phyloP scores from a whole-genome alignment of 2,797 vertebrate species.

The Siniperca undulata region DNA sequence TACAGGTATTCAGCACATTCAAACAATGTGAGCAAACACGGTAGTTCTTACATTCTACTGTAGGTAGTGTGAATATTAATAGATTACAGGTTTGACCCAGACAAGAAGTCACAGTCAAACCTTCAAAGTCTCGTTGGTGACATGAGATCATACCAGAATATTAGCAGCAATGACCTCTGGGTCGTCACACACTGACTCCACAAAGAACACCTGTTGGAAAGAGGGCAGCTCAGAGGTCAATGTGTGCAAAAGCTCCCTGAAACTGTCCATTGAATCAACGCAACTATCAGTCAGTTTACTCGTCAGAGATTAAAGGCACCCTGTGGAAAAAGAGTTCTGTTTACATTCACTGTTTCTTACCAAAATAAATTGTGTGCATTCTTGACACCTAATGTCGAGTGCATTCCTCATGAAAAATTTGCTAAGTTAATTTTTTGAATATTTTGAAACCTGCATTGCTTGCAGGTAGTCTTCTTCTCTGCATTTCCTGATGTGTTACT shows the following conservation, averaged over 20 bases:
- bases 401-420: not conserved
- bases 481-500: not conserved
- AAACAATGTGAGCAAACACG: conserved; percentile 6
- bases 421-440: not conserved
- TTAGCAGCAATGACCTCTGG: conserved; percentile 98
- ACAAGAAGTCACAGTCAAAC: conserved; percentile 19
- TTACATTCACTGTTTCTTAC: not conserved
- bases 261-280: not conserved
- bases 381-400: not conserved
- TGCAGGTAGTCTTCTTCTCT: too few relatives aligned
- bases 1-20: conserved; percentile 42
- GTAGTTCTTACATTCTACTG: conserved; percentile 13
- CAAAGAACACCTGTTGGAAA: conserved; percentile 93
- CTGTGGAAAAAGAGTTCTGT: not conserved
- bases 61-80: conserved; percentile 50
- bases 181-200: conserved; percentile 98
- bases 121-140: not conserved
- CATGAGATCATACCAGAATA: conserved; percentile 91
- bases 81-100: conserved; percentile 47
- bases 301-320: not conserved
- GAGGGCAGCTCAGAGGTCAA: conserved; percentile 13
- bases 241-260: not conserved
- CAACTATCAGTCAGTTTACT: fast-evolving
- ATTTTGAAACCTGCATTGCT: not conserved
- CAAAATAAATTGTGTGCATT: not conserved